phyloP scores from a whole-genome alignment of 2,797 vertebrate species.

The Gila robusta region DNA sequence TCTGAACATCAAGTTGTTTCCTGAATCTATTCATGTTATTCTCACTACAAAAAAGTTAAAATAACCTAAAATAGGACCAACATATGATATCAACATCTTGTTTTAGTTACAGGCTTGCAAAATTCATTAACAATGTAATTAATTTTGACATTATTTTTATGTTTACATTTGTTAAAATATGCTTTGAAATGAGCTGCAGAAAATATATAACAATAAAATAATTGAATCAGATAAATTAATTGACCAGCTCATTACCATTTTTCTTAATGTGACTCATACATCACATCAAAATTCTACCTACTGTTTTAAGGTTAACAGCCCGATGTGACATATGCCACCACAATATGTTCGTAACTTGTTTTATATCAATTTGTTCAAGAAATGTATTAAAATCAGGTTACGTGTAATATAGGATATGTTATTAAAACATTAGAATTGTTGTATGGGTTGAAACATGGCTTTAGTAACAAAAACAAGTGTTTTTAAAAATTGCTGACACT shows the following conservation, averaged over 20 bases:
- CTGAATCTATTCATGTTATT: not conserved
- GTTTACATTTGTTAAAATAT: too few relatives aligned
- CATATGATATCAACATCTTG: not conserved
- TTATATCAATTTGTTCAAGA: not conserved
- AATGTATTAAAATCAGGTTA: not conserved
- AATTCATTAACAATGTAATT: not conserved
- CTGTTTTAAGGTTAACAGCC: not conserved
- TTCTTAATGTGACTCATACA: not conserved
- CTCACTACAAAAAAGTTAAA: not conserved
- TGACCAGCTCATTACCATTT: not conserved
- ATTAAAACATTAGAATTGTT: slow-evolving; percentile 15
- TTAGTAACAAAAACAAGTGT: not conserved
- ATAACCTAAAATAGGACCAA: not conserved
- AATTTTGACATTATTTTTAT: too few relatives aligned
- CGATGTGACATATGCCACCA: too few relatives aligned
- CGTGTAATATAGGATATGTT: not conserved
- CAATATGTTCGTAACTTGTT: not conserved
- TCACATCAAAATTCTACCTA: not conserved
- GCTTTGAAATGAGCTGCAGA: too few relatives aligned
- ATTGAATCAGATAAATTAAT: not conserved
- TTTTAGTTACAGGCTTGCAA: not conserved
- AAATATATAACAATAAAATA: not conserved
- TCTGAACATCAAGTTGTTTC: too few relatives aligned
- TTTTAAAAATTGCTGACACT: not conserved
- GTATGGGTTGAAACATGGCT: not conserved